Evolutionary conservation across 2,888 invertebrate genomes (phyloP).

Genomic region (Epirrita christyi): DNA sequence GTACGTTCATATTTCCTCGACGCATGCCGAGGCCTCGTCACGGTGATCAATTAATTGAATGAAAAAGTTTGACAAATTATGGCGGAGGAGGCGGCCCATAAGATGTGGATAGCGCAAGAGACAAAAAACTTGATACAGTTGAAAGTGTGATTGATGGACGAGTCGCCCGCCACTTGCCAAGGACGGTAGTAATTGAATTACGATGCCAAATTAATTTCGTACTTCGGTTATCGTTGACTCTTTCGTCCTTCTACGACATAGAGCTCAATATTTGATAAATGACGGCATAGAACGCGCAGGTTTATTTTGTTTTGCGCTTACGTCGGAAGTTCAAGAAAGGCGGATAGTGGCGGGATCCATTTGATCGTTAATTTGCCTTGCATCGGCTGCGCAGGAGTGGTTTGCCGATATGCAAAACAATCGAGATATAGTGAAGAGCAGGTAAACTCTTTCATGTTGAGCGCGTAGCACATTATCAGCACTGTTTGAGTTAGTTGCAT

Average conservation of each 20-base stretch:
- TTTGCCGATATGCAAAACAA: slow-evolving; percentile 80
- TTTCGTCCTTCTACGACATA: slow-evolving; percentile 50
- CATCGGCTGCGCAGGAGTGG: slow-evolving; percentile 63
- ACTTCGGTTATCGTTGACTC: slow-evolving; percentile 51
- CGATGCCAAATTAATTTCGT: slow-evolving; percentile 63
- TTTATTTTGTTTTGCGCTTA: slow-evolving; percentile 44
- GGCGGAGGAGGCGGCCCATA: slow-evolving; percentile 61
- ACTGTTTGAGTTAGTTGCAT: slow-evolving; percentile 24
- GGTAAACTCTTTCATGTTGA: slow-evolving; percentile 49
- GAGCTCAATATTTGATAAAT: slow-evolving; percentile 52
- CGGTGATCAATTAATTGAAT: slow-evolving; percentile 72
- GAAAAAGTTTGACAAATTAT: slow-evolving; percentile 79
- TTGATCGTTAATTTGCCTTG: slow-evolving; percentile 77
- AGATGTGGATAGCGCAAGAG: slow-evolving; percentile 60
- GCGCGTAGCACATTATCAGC: slow-evolving; percentile 28
- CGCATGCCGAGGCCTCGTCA: slow-evolving; percentile 48
- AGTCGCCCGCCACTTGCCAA: slow-evolving; percentile 63
- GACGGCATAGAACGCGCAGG: slow-evolving; percentile 41
- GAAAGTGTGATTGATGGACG: slow-evolving; percentile 80
- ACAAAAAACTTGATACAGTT: slow-evolving; percentile 79
- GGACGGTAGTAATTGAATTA: slow-evolving; percentile 76
- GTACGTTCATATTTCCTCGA: slow-evolving; percentile 70
- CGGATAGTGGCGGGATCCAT: slow-evolving; percentile 64
- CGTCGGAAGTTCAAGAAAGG: slow-evolving; percentile 60
- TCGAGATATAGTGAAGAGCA: slow-evolving; percentile 67